Conservation (phyloP, 2,797 vertebrate species). For the Okamejei kenojei region DNA sequence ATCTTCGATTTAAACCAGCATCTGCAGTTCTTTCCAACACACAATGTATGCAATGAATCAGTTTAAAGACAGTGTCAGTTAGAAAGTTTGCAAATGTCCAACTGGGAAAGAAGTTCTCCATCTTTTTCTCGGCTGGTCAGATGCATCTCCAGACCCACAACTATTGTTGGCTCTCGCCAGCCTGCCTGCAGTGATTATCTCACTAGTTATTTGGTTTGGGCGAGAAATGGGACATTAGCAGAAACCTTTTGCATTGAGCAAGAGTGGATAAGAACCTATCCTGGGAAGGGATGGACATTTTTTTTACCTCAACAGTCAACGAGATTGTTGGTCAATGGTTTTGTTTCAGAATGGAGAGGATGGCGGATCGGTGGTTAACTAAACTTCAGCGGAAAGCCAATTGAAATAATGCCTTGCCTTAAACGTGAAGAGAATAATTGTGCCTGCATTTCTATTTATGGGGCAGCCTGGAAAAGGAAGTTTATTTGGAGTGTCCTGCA, state of each 20-base stretch:
- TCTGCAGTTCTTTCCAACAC: too few relatives aligned
- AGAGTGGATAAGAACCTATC: neutral
- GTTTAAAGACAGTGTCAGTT: too few relatives aligned
- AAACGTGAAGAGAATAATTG: neutral
- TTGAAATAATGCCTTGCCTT: neutral
- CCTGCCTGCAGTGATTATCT: too few relatives aligned
- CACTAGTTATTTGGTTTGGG: too few relatives aligned
- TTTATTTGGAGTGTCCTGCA: slow-evolving; percentile 16
- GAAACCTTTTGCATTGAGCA: neutral
- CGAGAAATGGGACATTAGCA: neutral
- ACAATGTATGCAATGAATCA: too few relatives aligned
- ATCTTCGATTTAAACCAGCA: too few relatives aligned
- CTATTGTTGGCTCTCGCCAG: too few relatives aligned
- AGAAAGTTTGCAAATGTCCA: too few relatives aligned
- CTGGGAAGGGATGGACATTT: neutral
- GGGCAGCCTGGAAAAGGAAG: slow-evolving; percentile 12
- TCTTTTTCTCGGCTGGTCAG: too few relatives aligned
- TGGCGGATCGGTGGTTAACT: neutral
- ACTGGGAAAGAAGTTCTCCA: too few relatives aligned
- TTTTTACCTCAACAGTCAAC: neutral
- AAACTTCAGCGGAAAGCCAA: too few relatives aligned
- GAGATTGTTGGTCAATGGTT: neutral
- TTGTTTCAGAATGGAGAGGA: neutral
- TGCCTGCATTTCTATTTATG: neutral
- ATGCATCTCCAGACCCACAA: too few relatives aligned